phyloP scores from a whole-genome alignment of 2,797 vertebrate species.

The Rhodeus uyekii region DNA sequence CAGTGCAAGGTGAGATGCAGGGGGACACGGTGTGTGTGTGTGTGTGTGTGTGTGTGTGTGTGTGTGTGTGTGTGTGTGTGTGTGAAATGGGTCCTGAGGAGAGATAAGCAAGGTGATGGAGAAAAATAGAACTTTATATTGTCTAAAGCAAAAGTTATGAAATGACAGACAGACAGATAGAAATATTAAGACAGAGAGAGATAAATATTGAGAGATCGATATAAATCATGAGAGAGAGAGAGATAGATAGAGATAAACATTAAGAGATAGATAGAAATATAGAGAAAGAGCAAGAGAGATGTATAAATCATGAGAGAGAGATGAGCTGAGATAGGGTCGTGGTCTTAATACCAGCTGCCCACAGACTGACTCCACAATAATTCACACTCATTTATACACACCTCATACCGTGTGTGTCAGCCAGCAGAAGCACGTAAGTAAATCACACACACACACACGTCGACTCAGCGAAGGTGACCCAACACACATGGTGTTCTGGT shows the following conservation, averaged over 20 bases:
- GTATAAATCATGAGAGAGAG: too few relatives aligned
- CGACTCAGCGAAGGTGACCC: conserved; percentile 22
- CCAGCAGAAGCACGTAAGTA: background rate
- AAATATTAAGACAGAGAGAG: background rate
- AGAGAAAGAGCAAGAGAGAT: too few relatives aligned
- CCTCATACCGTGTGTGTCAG: conserved; percentile 27
- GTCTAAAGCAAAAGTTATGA: background rate
- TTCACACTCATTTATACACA: conserved; percentile 38
- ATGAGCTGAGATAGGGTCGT: background rate
- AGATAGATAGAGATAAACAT: background rate
- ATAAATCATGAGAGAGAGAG: too few relatives aligned
- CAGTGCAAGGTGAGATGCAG: conserved; percentile 9
- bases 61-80: background rate
- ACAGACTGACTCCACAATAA: conserved; percentile 17
- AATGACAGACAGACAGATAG: background rate
- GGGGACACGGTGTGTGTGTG: background rate
- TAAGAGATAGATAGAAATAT: background rate
- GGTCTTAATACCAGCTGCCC: background rate
- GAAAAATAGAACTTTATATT: background rate
- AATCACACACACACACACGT: background rate
- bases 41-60: background rate
- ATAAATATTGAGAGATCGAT: too few relatives aligned
- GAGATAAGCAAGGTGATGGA: background rate
- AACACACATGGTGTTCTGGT: conserved; percentile 16
- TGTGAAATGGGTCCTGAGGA: background rate